Conservation (phyloP, 2,113 vertebrate genomes). For the Camelus bactrianus region DNA sequence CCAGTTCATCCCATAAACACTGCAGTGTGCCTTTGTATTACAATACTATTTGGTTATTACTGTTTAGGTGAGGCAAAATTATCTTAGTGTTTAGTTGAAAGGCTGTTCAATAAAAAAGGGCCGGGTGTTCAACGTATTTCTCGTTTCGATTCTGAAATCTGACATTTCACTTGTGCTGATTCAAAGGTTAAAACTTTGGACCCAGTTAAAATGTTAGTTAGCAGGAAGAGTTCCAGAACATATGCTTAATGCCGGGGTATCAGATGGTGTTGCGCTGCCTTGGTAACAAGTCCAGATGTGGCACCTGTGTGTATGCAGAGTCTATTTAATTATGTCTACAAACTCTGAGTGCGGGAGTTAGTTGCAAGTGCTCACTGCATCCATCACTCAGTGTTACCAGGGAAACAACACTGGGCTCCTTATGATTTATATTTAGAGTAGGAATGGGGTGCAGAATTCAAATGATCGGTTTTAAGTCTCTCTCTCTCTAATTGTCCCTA, state of each 20-base stretch:
- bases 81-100: conserved; percentile 4
- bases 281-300: conserved; percentile 87
- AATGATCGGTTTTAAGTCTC: conserved; percentile 19
- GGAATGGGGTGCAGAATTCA: conserved; percentile 67
- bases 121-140: background rate
- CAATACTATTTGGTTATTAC: background rate
- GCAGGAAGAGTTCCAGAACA: conserved; percentile 57
- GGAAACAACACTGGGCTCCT: conserved; percentile 71
- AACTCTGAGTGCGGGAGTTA: conserved; percentile 43
- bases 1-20: background rate
- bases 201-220: background rate
- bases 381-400: conserved; percentile 69
- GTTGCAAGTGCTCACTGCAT: conserved; percentile 29
- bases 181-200: conserved; percentile 67
- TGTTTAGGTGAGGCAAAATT: background rate
- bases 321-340: conserved; percentile 79
- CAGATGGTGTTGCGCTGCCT: conserved; percentile 78
- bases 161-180: conserved; percentile 53
- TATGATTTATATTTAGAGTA: conserved; percentile 70
- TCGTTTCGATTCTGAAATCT: background rate
- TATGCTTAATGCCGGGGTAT: conserved; percentile 57
- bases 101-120: background rate
- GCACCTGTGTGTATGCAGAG: conserved; percentile 83
- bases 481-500: conserved; percentile 37
- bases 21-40: background rate